Conservation (phyloP, 2,888 invertebrate species). For the Eupithecia subfuscata region DNA sequence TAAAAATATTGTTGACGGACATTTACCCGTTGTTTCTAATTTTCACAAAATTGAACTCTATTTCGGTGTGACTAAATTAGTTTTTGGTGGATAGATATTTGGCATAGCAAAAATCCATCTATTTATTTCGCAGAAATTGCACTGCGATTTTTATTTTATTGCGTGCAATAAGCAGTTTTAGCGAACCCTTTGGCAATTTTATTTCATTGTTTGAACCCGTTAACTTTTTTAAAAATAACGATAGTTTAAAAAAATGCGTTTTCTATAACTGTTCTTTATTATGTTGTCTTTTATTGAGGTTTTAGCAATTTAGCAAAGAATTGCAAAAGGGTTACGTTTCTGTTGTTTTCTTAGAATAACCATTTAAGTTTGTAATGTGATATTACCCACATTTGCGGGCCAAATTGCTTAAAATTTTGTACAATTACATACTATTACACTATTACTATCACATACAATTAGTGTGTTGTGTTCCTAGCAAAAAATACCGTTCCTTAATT, state of each 20-base stretch:
- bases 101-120: slow-evolving; percentile 45
- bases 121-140: slow-evolving; percentile 61
- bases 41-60: slow-evolving; percentile 39
- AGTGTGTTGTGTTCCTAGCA: not conserved
- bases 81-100: slow-evolving; percentile 14
- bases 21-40: slow-evolving; percentile 46
- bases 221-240: slow-evolving; percentile 14
- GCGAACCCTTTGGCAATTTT: slow-evolving; percentile 65
- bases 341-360: slow-evolving; percentile 38
- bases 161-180: slow-evolving; percentile 56
- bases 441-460: too few species aligned
- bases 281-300: slow-evolving; percentile 59
- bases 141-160: slow-evolving; percentile 67
- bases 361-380: slow-evolving; percentile 15
- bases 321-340: slow-evolving; percentile 62
- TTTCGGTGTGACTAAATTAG: not conserved
- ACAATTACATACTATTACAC: too few species aligned
- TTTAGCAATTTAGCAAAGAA: slow-evolving; percentile 63
- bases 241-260: slow-evolving; percentile 31
- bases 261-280: slow-evolving; percentile 46
- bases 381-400: slow-evolving; percentile 23
- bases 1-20: slow-evolving; percentile 60
- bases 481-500: not conserved
- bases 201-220: slow-evolving; percentile 51
- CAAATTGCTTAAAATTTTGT: too few species aligned